Percentiles rank a stretch among this genome's conserved stretches.
phyloP scores from a whole-genome alignment of 2,797 vertebrate species.

The Molothrus ater region DNA sequence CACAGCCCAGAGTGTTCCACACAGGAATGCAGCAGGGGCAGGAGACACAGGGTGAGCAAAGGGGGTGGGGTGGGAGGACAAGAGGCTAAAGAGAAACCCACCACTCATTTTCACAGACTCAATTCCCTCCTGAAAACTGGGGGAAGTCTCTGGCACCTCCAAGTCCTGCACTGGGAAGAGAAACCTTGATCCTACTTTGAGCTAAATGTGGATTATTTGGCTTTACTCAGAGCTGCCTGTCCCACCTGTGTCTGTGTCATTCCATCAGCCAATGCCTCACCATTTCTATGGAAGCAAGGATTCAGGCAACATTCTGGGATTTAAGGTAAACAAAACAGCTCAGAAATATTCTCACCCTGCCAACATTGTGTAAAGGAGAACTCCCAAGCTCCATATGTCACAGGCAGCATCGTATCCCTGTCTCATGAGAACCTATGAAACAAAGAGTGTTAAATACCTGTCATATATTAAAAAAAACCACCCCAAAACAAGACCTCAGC shows the following conservation, averaged over 20 bases:
- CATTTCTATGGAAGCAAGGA: not conserved
- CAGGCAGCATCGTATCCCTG: constrained; percentile 98
- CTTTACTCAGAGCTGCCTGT: not conserved
- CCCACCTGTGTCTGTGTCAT: not conserved
- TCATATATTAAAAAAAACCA: not conserved
- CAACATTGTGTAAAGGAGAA: constrained; percentile 96
- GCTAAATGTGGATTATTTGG: not conserved
- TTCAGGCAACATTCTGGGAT: not conserved
- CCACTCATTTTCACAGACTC: not conserved
- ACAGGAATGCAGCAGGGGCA: not conserved
- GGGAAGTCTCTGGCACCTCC: not conserved
- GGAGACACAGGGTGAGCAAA: not conserved
- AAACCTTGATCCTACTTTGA: not conserved
- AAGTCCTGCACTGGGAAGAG: not conserved
- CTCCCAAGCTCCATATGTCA: constrained; percentile 98
- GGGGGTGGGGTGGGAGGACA: not conserved
- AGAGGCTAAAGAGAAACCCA: not conserved
- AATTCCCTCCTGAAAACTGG: not conserved
- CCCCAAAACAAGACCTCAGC: not conserved
- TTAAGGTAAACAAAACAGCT: constrained; percentile 18
- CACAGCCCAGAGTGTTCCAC: not conserved
- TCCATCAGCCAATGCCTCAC: not conserved
- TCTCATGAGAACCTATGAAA: constrained; percentile 91
- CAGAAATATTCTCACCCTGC: constrained; percentile 85
- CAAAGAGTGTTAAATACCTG: not conserved